phyloP scores from a whole-genome alignment of 2,797 vertebrate species.

The Anisognathus igniventris region DNA sequence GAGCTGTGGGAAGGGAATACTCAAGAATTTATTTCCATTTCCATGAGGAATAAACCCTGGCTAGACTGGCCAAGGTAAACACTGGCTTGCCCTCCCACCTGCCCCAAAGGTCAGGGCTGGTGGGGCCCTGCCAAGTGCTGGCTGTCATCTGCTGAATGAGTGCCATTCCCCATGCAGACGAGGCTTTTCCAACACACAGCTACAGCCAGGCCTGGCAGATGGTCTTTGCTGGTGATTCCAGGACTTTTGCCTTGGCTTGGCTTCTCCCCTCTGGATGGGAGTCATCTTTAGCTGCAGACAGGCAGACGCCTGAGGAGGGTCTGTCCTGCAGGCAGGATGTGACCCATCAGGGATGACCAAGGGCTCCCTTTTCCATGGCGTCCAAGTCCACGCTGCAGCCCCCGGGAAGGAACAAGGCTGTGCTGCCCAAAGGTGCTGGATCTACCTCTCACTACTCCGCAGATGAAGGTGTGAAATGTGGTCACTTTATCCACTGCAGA shows the following conservation, averaged over 20 bases:
- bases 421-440: not conserved
- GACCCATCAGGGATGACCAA: rapidly evolving
- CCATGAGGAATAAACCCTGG: not conserved
- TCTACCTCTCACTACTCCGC: not conserved
- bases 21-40: not conserved
- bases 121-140: not conserved
- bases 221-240: not conserved
- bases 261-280: conserved; percentile 1
- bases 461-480: not conserved
- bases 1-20: not conserved
- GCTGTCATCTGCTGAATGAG: not conserved
- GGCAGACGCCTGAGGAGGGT: not conserved
- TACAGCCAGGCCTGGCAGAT: not conserved
- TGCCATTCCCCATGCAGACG: not conserved
- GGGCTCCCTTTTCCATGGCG: not conserved
- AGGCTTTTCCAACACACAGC: not conserved
- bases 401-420: not conserved
- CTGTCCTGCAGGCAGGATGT: not conserved
- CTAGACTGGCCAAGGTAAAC: not conserved
- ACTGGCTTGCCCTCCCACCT: not conserved
- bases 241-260: conserved; percentile 1
- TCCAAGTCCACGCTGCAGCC: not conserved
- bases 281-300: conserved; percentile 20
- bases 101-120: conserved; percentile 18
- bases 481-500: not conserved